Conservation (phyloP, 2,797 vertebrate genomes). For the Premnoplex brunnescens region DNA sequence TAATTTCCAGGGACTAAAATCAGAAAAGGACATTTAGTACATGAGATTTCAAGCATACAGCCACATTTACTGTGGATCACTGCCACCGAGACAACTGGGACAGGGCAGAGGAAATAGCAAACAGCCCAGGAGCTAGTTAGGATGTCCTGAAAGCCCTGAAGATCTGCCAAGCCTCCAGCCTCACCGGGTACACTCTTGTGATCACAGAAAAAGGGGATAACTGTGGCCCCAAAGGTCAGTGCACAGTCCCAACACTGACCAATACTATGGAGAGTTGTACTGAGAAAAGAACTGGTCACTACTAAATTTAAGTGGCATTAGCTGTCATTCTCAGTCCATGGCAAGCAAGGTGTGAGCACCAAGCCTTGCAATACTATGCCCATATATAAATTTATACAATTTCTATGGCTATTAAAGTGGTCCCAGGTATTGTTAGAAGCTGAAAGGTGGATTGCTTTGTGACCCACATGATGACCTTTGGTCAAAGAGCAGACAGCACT, state of each 20-base stretch:
- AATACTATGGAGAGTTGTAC: not conserved
- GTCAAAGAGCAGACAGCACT: not conserved
- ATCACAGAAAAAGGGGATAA: not conserved
- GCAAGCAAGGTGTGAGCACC: not conserved
- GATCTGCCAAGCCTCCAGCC: not conserved
- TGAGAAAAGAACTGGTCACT: not conserved
- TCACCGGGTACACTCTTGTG: not conserved
- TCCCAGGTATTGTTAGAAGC: not conserved
- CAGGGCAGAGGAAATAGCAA: not conserved
- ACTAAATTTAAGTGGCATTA: not conserved
- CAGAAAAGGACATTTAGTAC: not conserved
- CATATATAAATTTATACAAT: not conserved
- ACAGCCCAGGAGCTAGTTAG: not conserved
- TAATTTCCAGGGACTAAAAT: not conserved
- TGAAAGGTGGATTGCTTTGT: not conserved
- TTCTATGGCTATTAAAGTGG: not conserved
- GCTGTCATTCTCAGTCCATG: not conserved
- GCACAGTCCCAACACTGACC: not conserved
- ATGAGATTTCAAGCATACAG: not conserved
- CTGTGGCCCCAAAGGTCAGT: not conserved
- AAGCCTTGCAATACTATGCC: not conserved
- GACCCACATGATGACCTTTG: not conserved
- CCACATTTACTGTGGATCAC: not conserved
- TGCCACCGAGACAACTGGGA: not conserved
- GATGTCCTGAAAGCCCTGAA: too few relatives aligned